These are phyloP conservation scores for Pseudomugil gertrudae DNA, from an alignment of 2,797 vertebrate species.

Conservation along the genomic window DNA sequence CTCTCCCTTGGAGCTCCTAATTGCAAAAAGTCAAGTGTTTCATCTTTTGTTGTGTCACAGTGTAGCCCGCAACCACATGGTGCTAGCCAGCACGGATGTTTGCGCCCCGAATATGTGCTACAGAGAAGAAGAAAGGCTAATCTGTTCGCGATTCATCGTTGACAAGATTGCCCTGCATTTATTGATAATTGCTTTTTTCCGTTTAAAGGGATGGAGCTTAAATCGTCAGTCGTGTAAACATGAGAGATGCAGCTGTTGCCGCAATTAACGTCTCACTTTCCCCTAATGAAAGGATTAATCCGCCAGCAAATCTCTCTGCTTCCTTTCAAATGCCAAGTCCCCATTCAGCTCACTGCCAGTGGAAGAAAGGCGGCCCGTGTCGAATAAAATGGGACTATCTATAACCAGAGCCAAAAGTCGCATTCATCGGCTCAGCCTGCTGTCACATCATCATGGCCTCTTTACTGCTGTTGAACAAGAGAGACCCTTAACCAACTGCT, in stretches of 20 bases:
- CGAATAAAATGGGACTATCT: conserved; percentile 79
- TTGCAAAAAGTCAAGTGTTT: conserved; percentile 72
- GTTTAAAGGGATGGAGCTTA: conserved; percentile 76
- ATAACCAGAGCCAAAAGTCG: conserved; percentile 78
- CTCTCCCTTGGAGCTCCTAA: conserved; percentile 65
- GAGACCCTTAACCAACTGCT: conserved; percentile 77
- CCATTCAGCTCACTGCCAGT: conserved; percentile 78
- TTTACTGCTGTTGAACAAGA: conserved; percentile 70
- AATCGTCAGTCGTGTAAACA: conserved; percentile 81
- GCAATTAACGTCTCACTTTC: conserved; percentile 87
- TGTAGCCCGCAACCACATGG: conserved; percentile 62
- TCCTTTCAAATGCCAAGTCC: conserved; percentile 81
- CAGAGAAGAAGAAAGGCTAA: conserved; percentile 76
- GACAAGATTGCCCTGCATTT: conserved; percentile 83
- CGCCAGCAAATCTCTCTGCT: conserved; percentile 81
- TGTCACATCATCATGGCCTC: conserved; percentile 74
- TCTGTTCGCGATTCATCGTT: conserved; percentile 82
- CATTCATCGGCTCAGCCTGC: conserved; percentile 77
- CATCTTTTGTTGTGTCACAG: conserved; percentile 77
- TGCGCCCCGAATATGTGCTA: conserved; percentile 24
- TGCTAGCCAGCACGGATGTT: conserved; percentile 77
- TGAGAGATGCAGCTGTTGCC: conserved; percentile 85
- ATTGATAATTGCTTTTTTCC: conserved; percentile 87
- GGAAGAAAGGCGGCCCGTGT: conserved; percentile 75
- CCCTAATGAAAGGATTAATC: conserved; percentile 87